Evolutionary conservation across 2,888 invertebrate genomes (phyloP), one percentile per base, ranked within the genome.

Genomic region (Metallyticus violacea): DNA sequence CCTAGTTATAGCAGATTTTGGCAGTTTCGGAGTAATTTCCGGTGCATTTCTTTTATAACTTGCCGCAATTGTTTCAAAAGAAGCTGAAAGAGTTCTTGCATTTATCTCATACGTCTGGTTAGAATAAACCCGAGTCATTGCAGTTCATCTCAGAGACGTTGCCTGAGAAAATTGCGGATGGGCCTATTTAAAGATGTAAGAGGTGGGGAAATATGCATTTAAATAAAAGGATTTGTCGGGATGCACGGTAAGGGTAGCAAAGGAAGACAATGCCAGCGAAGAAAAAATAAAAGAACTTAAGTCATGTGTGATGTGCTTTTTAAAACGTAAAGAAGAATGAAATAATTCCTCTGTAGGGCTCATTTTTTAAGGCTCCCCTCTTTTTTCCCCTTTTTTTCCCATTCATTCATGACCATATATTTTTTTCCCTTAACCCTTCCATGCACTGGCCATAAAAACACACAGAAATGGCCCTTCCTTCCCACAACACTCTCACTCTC

Each of bases 121-220:
- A 29, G n/a, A 81, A 76, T 81, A 81, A 85, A 85, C 81, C 76
- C 80, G 85, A 85, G 76, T 81, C 40, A 62, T 62, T 62, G 40
- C 40, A 62, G 40, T 4, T 9, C 28, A 26, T 79, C 27, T 2
- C 27, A 15, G 26, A 15, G 7, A 27, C 7, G 83, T 22, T 28
- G 77, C n/a, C 27, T 77, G 83, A 62, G 83, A 28, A 27, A 83
- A 40, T 27, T 62, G 79, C 26, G 85, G 85, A 85, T 85, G 87
- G 83, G 76, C 85, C 81, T 87, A 87, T 87, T 87, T 87, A 87
- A 85, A 85, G 83, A 87, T 87, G 87, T 85, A 87, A 85, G 80
- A 81, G 25, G 79, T n/a, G n/a, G 26, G 30, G 82, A 86, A 86
- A 85, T 40, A 9, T 26, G 27, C 27, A 30, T 26, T 79, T 79